These are phyloP conservation scores for Lampris megalopsis DNA, from an alignment of 2,113 vertebrate species.

Conservation along the genomic window DNA sequence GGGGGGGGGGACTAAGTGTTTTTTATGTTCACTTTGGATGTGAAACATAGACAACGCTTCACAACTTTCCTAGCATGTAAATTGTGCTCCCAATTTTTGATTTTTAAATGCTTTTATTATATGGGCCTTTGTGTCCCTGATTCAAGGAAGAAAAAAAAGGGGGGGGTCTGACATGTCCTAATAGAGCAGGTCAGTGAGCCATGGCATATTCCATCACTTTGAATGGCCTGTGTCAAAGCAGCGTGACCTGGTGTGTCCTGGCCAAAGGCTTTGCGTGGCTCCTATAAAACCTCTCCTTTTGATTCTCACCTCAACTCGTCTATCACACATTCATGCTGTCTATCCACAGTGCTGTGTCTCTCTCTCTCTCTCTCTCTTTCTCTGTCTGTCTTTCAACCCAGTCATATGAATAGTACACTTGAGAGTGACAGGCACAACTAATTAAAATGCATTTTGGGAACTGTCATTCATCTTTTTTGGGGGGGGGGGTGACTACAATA, in stretches of 20 bases:
- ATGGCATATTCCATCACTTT: slow-evolving; percentile 35
- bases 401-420: not conserved
- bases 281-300: slow-evolving; percentile 48
- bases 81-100: not conserved
- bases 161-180: not conserved
- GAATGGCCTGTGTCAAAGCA: slow-evolving; percentile 21
- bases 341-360: slow-evolving; percentile 1
- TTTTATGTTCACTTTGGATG: not conserved
- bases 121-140: too few relatives aligned
- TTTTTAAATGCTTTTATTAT: too few relatives aligned
- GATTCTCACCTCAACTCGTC: too few relatives aligned
- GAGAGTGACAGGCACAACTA: slow-evolving; percentile 1
- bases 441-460: not conserved
- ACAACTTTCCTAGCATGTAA: not conserved
- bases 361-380: not conserved
- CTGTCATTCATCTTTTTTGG: not conserved
- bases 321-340: too few relatives aligned
- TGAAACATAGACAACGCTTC: not conserved
- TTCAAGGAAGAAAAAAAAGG: not conserved
- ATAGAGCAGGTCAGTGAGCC: slow-evolving; percentile 31
- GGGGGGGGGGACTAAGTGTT: not conserved
- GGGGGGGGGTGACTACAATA: not conserved
- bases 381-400: slow-evolving; percentile 13
- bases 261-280: slow-evolving; percentile 31
- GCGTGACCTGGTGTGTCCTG: slow-evolving; percentile 42